These are phyloP conservation scores for Piscicola geometra DNA, from an alignment of 2,888 invertebrate species.

Conservation along the genomic window DNA sequence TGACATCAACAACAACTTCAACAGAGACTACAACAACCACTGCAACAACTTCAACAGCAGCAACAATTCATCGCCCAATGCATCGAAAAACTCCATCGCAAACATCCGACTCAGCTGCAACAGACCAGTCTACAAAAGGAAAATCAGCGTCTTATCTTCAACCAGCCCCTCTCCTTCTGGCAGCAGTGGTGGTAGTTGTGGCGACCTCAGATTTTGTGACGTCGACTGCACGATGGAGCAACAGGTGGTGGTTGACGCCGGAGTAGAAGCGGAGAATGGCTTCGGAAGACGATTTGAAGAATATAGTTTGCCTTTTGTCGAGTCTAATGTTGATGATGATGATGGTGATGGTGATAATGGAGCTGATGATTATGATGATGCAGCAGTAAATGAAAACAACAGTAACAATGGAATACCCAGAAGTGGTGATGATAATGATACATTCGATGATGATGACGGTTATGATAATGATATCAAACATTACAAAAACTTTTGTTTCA, in stretches of 20 bases:
- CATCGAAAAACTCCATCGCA: no score
- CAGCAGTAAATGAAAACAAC: no score
- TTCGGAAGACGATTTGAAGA: background rate
- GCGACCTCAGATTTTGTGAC: no score
- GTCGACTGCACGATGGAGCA: background rate
- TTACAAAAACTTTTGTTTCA: no score
- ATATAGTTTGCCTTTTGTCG: background rate
- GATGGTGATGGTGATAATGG: background rate
- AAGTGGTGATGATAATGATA: background rate
- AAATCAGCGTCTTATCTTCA: background rate
- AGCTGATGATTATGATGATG: background rate
- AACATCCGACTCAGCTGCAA: background rate
- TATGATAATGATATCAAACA: no score
- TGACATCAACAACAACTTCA: background rate
- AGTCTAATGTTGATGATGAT: background rate
- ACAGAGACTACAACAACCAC: no score
- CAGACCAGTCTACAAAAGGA: background rate
- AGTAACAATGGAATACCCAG: no score
- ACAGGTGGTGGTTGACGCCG: background rate
- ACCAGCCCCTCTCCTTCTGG: background rate
- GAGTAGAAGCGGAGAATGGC: background rate
- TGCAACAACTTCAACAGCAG: no score
- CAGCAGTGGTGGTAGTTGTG: no score
- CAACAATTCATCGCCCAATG: no score
- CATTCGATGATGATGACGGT: no score